These are phyloP conservation scores for Aplocera efformata DNA, from an alignment of 2,888 invertebrate genomes.

Conservation along the genomic window DNA sequence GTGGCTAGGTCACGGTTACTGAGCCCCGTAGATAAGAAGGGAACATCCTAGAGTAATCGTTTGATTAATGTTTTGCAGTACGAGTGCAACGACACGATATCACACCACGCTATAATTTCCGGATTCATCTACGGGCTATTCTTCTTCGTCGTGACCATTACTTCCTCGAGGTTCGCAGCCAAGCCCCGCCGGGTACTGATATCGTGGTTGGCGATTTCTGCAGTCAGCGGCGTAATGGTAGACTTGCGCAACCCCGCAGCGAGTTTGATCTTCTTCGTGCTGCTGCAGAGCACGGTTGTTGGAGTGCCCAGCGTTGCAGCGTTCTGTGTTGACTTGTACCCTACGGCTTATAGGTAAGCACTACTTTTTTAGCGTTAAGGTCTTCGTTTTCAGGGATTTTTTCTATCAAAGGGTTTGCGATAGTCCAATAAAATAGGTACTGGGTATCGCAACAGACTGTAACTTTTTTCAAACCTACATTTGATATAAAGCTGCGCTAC, in stretches of 20 bases:
- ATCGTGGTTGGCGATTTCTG: slow-evolving; percentile 62
- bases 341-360: slow-evolving; percentile 49
- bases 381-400: too few species aligned
- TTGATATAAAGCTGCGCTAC: too few species aligned
- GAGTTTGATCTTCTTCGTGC: slow-evolving; percentile 45
- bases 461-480: too few species aligned
- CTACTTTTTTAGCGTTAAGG: not conserved
- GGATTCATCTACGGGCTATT: slow-evolving; percentile 81
- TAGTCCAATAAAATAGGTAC: too few species aligned
- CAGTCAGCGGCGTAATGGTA: slow-evolving; percentile 73
- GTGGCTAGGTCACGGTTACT: too few species aligned
- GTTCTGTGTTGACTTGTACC: slow-evolving; percentile 57
- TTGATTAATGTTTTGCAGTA: slow-evolving; percentile 29
- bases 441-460: too few species aligned
- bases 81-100: slow-evolving; percentile 67
- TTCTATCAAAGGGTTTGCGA: too few species aligned
- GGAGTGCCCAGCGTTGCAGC: slow-evolving; percentile 45
- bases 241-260: slow-evolving; percentile 50
- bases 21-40: too few species aligned
- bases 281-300: slow-evolving; percentile 43
- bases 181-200: slow-evolving; percentile 73
- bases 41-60: too few species aligned
- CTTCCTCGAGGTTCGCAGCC: slow-evolving; percentile 57
- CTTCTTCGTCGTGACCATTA: slow-evolving; percentile 76
- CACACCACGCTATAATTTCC: slow-evolving; percentile 77